Conservation (phyloP, 2,113 vertebrate genomes). For the Rhinichthys klamathensis region DNA sequence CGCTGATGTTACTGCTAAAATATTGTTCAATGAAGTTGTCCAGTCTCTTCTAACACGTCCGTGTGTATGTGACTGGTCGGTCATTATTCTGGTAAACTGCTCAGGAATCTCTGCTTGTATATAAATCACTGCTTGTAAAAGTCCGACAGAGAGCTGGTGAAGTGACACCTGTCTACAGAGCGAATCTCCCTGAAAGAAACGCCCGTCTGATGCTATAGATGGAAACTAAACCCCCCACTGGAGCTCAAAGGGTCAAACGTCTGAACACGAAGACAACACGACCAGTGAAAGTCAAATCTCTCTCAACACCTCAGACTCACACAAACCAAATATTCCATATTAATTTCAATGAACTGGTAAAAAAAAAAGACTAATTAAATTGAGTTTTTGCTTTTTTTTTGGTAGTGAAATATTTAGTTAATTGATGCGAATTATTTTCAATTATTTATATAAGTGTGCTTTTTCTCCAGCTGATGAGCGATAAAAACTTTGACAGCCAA, state of each 20-base stretch:
- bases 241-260: not conserved
- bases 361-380: not conserved
- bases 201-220: not conserved
- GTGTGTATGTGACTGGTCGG: not conserved
- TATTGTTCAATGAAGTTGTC: not conserved
- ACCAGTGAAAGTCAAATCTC: constrained; percentile 73
- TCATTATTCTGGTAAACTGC: not conserved
- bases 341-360: not conserved
- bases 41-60: not conserved
- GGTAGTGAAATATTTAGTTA: not conserved
- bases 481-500: too few species aligned
- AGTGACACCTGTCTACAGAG: not conserved
- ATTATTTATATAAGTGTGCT: not conserved
- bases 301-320: constrained; percentile 76
- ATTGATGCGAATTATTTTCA: not conserved
- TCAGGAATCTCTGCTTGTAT: not conserved
- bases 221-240: not conserved
- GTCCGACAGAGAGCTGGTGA: not conserved
- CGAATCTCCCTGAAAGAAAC: not conserved
- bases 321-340: not conserved
- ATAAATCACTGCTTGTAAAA: not conserved
- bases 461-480: not conserved
- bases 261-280: too few species aligned
- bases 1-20: not conserved
- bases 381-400: not conserved